phyloP scores from a whole-genome alignment of 1,140 invertebrate genomes.

The Octopus bimaculoides region DNA sequence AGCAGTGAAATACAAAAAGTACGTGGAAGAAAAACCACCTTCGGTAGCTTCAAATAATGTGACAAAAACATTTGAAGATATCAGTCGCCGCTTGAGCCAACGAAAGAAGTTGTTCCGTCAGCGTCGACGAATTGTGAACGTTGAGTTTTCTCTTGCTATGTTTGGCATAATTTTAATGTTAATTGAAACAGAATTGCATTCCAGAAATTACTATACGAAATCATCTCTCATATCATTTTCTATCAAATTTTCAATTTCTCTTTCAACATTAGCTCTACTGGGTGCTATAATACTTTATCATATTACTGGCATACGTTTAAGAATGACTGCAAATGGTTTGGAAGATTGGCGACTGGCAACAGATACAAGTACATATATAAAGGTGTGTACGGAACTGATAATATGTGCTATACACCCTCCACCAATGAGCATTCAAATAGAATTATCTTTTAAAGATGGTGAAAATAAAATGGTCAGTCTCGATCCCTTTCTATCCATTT shows the following conservation, averaged over 20 bases:
- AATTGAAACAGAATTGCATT: conserved; percentile 47
- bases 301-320: conserved; percentile 37
- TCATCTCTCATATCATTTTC: conserved; percentile 31
- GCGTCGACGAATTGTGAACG: conserved; percentile 38
- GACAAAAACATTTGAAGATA: conserved; percentile 34
- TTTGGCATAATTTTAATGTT: conserved; percentile 52
- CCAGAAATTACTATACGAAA: conserved; percentile 33
- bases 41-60: neutral
- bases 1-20: conserved; percentile 34
- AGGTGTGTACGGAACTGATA: conserved; percentile 39
- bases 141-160: conserved; percentile 40
- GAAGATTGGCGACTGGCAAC: conserved; percentile 48
- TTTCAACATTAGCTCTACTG: conserved; percentile 44
- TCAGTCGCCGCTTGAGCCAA: conserved; percentile 43
- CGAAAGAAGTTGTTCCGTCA: conserved; percentile 42
- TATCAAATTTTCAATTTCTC: conserved; percentile 66
- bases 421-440: neutral
- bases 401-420: conserved; percentile 47
- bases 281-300: conserved; percentile 44
- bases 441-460: neutral
- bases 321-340: conserved; percentile 46
- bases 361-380: conserved; percentile 29
- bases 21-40: conserved; percentile 26
- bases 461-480: neutral
- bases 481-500: conserved; percentile 34